Percentiles rank a stretch among this genome's conserved stretches.
These are phyloP conservation scores for Drosophila limbata DNA, from an alignment of 2,888 invertebrate species.

Conservation along the genomic window DNA sequence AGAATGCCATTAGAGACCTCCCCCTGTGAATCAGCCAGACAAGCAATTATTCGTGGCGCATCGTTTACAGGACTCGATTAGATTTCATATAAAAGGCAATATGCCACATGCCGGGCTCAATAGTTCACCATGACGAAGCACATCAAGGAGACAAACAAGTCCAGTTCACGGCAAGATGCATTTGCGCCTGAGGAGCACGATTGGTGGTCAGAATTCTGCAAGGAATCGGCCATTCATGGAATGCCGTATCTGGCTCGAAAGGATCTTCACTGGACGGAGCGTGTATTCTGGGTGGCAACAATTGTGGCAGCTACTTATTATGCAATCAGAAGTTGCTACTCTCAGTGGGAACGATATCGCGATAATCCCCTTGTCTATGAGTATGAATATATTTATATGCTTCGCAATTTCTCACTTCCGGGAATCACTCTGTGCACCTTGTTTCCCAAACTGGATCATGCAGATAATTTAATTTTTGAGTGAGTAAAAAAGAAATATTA, in stretches of 20 bases:
- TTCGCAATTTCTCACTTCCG: slow-evolving; percentile 86
- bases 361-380: slow-evolving; percentile 86
- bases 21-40: not conserved
- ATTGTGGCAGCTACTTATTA: slow-evolving; percentile 71
- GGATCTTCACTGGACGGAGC: slow-evolving; percentile 80
- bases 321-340: slow-evolving; percentile 71
- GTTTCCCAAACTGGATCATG: slow-evolving; percentile 77
- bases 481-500: slow-evolving; percentile 43
- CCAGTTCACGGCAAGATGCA: not conserved
- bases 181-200: slow-evolving; percentile 14
- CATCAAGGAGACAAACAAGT: slow-evolving; percentile 1
- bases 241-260: slow-evolving; percentile 77
- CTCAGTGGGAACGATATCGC: slow-evolving; percentile 85
- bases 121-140: slow-evolving; percentile 49
- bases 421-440: slow-evolving; percentile 86
- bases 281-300: slow-evolving; percentile 75
- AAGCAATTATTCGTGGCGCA: slow-evolving; percentile 25
- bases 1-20: slow-evolving; percentile 43
- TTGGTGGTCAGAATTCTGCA: slow-evolving; percentile 61
- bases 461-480: slow-evolving; percentile 78
- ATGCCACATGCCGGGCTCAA: slow-evolving; percentile 14
- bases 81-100: slow-evolving; percentile 18
- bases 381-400: slow-evolving; percentile 86
- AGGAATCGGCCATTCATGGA: slow-evolving; percentile 81
- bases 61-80: slow-evolving; percentile 24